Conservation (phyloP, 2,113 vertebrate genomes). For the Rutilus rutilus region DNA sequence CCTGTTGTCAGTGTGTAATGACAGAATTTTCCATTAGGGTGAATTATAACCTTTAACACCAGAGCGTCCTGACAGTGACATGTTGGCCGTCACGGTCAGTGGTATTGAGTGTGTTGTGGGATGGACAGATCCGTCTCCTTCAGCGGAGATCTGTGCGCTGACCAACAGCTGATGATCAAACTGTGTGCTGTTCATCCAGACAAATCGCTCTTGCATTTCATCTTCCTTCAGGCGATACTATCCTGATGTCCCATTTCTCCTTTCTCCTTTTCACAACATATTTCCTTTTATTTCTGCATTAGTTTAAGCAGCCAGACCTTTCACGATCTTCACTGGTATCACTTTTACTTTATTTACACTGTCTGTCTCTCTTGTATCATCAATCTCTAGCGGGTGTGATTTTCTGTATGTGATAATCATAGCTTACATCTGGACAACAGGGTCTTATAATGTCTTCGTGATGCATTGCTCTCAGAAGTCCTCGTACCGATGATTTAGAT, state of each 20-base stretch:
- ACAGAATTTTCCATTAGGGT: background rate
- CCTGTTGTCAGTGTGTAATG: background rate
- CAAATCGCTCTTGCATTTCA: background rate
- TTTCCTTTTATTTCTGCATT: background rate
- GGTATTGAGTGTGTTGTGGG: background rate
- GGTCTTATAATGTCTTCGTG: background rate
- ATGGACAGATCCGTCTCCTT: constrained; percentile 19
- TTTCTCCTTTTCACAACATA: background rate
- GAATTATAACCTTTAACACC: background rate
- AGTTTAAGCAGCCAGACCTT: background rate
- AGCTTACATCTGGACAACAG: background rate
- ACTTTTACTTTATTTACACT: background rate
- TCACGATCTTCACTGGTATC: background rate
- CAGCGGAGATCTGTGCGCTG: background rate
- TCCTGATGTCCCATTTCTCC: background rate
- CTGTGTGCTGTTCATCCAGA: background rate
- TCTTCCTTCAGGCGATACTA: background rate
- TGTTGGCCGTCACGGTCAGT: background rate
- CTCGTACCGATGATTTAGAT: background rate
- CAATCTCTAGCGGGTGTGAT: constrained; percentile 51
- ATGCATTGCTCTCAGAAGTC: background rate
- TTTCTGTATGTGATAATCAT: constrained; percentile 56
- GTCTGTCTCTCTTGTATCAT: constrained; percentile 38
- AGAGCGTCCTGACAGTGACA: background rate
- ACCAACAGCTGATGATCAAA: no score